Base-by-base conservation (phyloP, 2,888 invertebrate species). In the Patella ulyssiponensis region DNA sequence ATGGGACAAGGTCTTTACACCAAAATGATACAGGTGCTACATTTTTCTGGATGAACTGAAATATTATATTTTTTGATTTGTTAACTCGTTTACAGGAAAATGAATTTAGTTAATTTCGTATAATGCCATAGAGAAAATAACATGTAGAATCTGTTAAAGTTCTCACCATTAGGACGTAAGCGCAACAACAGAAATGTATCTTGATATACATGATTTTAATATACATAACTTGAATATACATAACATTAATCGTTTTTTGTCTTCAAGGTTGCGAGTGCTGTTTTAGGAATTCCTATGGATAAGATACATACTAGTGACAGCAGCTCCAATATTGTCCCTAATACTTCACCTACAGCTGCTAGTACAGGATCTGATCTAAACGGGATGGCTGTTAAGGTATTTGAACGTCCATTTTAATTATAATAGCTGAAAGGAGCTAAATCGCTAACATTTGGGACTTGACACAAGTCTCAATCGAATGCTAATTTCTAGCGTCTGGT, bases 1-100 rank as follows among this genome's bases (percentile, higher is more conserved):
- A 98, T 98, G 95, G 98, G 98, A 0, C 98, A 98, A 93, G 98
- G 98, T 1, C 93, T 99, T 5, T 96, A 98, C 90, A 98, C 97
- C 0, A 98, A 98, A 93, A 97, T 98, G 95, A 95, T 97, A 76
- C 98, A 98, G 94, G 93, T 93, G 83, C 71, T 44, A 15, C 15
- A 4, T 71, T 71, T 0, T 17, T 11, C 20, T 71, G 3, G n/a
- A 27, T 71, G 3, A 44, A 33, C 7, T 9, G 44, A 44, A 44
- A 7, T 44, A 44, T 9, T 44, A 44, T 44, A 44, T 44, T 7
- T 44, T 44, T 0, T 9, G 33, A 44, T 44, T 44, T 44, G 44
- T 44, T 44, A 44, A 44, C 44, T 44, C 9, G 5, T 33, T 33
- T 33, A 33, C 4, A 33, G 33, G 0, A 0, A 33, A 33, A 33